A percentile compares a stretch with the other conserved stretches of the same genome.
Conservation (phyloP, 1,140 invertebrate species). For the Eubasilissa regina region DNA sequence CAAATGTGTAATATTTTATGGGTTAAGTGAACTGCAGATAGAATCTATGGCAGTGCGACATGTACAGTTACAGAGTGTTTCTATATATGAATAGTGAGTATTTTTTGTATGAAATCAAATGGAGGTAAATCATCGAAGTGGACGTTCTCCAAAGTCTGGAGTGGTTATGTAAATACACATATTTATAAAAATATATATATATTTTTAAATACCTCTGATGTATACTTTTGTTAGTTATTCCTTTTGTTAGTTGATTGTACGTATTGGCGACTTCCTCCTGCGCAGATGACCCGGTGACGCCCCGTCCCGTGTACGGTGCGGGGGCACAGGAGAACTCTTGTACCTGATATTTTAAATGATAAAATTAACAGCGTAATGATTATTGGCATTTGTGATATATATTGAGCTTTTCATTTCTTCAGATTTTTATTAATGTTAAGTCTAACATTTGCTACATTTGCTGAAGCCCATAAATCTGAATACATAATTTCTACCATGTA, state of each 20-base stretch:
- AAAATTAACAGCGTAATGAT: too few relatives aligned
- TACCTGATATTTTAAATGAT: constrained; percentile 24
- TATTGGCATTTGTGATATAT: background rate
- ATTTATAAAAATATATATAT: constrained; percentile 41
- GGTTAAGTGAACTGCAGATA: constrained; percentile 39
- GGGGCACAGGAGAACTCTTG: background rate
- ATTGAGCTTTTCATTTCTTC: background rate
- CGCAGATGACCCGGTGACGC: too few relatives aligned
- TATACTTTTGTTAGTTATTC: constrained; percentile 42
- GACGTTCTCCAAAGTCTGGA: constrained; percentile 36
- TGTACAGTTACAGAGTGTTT: constrained; percentile 25
- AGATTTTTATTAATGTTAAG: too few relatives aligned
- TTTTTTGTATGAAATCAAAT: constrained; percentile 47
- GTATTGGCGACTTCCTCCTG: constrained; percentile 14
- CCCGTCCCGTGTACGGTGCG: too few relatives aligned
- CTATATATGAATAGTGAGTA: constrained; percentile 39
- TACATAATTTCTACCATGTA: too few relatives aligned
- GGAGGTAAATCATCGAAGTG: constrained; percentile 47
- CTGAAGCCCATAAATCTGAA: too few relatives aligned
- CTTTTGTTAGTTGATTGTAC: too few relatives aligned
- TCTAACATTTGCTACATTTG: too few relatives aligned
- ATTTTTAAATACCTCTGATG: constrained; percentile 47
- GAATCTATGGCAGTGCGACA: background rate
- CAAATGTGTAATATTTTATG: constrained; percentile 49
- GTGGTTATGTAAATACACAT: constrained; percentile 47